Percentiles rank a stretch among this genome's conserved stretches.
phyloP scores from a whole-genome alignment of 2,797 vertebrate species.

The Discoglossus pictus region DNA sequence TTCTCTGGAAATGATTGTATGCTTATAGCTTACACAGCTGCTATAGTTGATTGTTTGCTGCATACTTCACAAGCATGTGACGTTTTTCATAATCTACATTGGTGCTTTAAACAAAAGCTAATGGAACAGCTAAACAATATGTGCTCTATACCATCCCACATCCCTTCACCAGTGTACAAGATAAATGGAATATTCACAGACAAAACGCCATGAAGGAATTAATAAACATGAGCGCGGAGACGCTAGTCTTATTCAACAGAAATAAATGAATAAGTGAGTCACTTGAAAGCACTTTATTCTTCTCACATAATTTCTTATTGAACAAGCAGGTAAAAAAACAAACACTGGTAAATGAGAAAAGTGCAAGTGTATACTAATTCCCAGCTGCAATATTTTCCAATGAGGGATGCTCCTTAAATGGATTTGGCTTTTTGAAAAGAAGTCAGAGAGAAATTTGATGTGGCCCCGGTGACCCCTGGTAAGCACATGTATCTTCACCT shows the following conservation, averaged over 20 bases:
- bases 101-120: constrained; percentile 2
- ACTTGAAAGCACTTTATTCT: constrained; percentile 75
- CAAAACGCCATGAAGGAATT: constrained; percentile 58
- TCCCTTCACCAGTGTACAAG: background rate
- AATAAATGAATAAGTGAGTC: constrained; percentile 78
- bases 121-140: background rate
- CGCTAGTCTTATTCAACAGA: constrained; percentile 69
- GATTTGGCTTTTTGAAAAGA: constrained; percentile 79
- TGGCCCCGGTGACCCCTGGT: constrained; percentile 77
- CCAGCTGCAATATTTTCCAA: constrained; percentile 73
- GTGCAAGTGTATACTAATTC: constrained; percentile 70
- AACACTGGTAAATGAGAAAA: constrained; percentile 79
- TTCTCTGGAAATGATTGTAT: too few relatives aligned
- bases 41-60: too few relatives aligned
- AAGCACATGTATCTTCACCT: constrained; percentile 82
- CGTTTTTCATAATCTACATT: too few relatives aligned
- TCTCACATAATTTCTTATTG: constrained; percentile 79
- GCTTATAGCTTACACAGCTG: too few relatives aligned
- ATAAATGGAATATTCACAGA: constrained; percentile 53
- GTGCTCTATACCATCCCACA: background rate
- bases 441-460: constrained; percentile 81
- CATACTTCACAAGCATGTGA: too few relatives aligned
- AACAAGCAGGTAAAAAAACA: constrained; percentile 79
- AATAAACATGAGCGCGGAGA: constrained; percentile 73
- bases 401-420: constrained; percentile 77